Base-by-base conservation (phyloP, 2,113 vertebrate species). In the Scophthalmus maximus region DNA sequence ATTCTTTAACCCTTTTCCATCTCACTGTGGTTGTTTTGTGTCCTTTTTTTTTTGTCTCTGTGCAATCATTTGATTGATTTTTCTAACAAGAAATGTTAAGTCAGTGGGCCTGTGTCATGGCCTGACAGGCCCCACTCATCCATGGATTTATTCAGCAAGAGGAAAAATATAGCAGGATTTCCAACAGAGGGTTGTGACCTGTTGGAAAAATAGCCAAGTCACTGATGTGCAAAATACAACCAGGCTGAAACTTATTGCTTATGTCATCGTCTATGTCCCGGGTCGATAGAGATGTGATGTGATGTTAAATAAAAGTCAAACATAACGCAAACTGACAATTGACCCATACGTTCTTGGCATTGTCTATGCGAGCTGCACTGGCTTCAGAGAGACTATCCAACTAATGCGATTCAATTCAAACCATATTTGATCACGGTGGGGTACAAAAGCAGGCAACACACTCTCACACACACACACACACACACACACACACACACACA, bases 361-460 rank as follows among this genome's bases (percentile, higher is more conserved):
- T 55, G 15, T 47, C 50, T 38, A 61, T 50, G 26, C 23, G 42
- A 50, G 22, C 32, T 73, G 58, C 27, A 53, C 22, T 44, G 30
- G 14, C 44, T 79, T 76, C 40, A 57, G 17, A 69, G 36, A 42
- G 52, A 55, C 60, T 4, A 29, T 10, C 14, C 0, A n/a, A 34
- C 51, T 72, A 56, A 73, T 78, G 36, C 23, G 42, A 80, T 63
- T 69, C 42, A 71, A 49, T 36, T 69, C 56, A 30, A 65, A 70
- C 9, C 82, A 66, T 52, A 78, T 83, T 82, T 58, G 66, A 61
- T 76, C 79, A 50, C 73, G 30, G 8, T 68, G 26, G 12, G 38
- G 47, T 38, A 49, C 18, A 15, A 18, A 46, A 18, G n/a, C 3
- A 46, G 6, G 18, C 42, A n/a, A 15, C 30, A 42, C 71, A 59